Conservation (phyloP, 2,797 vertebrate genomes). For the Semaprochilodus insignis region DNA sequence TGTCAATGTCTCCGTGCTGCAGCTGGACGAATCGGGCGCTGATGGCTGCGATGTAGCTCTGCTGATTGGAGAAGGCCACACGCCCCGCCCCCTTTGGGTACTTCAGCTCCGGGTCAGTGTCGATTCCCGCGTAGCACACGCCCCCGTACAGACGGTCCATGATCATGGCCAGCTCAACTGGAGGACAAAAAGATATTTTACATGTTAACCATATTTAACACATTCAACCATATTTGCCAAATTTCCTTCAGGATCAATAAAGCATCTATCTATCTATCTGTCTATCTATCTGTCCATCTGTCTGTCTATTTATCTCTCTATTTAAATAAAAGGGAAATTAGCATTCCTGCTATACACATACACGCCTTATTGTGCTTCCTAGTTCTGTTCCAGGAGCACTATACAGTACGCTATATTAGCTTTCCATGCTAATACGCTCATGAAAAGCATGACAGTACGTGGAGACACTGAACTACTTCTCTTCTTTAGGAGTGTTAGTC, state of each 20-base stretch:
- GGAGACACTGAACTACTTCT: background rate
- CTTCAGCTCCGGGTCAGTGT: conserved; percentile 97
- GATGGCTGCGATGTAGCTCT: conserved; percentile 99
- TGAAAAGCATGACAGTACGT: too few species aligned
- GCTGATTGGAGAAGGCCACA: conserved; percentile 98
- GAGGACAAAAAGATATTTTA: background rate
- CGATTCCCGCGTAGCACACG: conserved; percentile 97
- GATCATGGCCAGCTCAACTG: conserved; percentile 98
- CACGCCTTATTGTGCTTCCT: too few species aligned
- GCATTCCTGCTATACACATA: too few species aligned
- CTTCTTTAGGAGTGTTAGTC: background rate
- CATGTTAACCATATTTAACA: background rate
- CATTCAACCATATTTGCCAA: too few species aligned
- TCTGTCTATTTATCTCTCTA: too few species aligned
- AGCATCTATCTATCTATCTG: too few species aligned
- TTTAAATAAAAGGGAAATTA: too few species aligned
- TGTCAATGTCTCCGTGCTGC: conserved; percentile 98
- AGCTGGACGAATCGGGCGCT: conserved; percentile 97
- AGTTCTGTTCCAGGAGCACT: background rate
- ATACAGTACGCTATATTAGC: background rate
- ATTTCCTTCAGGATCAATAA: too few species aligned
- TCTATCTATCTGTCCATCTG: too few species aligned
- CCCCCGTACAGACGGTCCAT: conserved; percentile 99
- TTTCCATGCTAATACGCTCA: background rate
- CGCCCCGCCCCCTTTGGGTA: conserved; percentile 97